Percentiles rank a stretch among this genome's conserved stretches.
These are phyloP conservation scores for Metalampra italica DNA, from an alignment of 2,888 invertebrate species.

Conservation along the genomic window DNA sequence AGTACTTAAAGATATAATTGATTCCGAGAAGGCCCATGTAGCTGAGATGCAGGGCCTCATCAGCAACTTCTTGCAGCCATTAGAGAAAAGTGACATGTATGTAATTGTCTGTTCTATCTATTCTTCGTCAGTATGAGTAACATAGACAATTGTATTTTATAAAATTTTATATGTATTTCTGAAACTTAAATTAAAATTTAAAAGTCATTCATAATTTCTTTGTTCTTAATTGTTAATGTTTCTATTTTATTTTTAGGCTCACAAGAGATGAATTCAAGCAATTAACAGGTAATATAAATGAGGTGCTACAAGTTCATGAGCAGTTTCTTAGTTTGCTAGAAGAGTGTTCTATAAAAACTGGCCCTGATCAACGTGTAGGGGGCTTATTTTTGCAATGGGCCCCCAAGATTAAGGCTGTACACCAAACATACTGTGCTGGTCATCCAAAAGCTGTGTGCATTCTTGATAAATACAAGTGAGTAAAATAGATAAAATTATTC, in stretches of 20 bases:
- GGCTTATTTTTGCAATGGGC: constrained; percentile 93
- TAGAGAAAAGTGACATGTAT: constrained; percentile 93
- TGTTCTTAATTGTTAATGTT: too few species aligned
- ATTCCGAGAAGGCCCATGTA: constrained; percentile 95
- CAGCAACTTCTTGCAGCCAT: constrained; percentile 91
- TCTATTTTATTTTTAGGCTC: constrained; percentile 78
- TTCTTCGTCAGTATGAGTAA: too few species aligned
- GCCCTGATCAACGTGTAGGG: constrained; percentile 91
- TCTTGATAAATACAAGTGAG: constrained; percentile 94
- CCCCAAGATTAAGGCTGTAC: constrained; percentile 88
- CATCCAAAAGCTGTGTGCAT: constrained; percentile 97
- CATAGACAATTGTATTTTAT: too few species aligned
- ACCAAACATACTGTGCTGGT: constrained; percentile 92
- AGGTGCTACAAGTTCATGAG: constrained; percentile 91
- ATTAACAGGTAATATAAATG: constrained; percentile 92
- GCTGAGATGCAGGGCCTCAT: constrained; percentile 92
- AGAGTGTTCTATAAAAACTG: constrained; percentile 84
- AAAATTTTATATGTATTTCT: too few species aligned
- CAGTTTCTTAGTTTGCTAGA: constrained; percentile 88
- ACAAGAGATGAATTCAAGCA: constrained; percentile 91
- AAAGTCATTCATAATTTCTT: too few species aligned
- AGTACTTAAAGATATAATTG: constrained; percentile 92
- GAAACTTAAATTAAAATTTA: too few species aligned
- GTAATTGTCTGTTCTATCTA: constrained; percentile 27
- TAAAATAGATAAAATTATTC: constrained; percentile 18